These are phyloP conservation scores for Drosophila subquinaria DNA, from an alignment of 2,888 invertebrate genomes.

Conservation along the genomic window DNA sequence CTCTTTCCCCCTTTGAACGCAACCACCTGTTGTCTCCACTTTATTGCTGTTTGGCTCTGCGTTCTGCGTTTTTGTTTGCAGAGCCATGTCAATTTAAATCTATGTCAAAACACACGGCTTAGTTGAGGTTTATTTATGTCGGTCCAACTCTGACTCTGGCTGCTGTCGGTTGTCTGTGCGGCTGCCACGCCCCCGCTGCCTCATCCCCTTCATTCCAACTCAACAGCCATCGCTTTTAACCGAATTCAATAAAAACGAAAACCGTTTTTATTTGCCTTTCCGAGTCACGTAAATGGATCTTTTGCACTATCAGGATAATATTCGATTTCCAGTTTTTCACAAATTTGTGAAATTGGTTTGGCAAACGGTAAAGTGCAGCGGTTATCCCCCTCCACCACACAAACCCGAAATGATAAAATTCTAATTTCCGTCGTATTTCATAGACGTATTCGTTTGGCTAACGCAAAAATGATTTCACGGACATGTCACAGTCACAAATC, in stretches of 20 bases:
- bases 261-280: conserved; percentile 72
- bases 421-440: conserved; percentile 51
- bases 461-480: conserved; percentile 12
- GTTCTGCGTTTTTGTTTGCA: conserved; percentile 65
- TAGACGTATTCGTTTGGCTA: conserved; percentile 21
- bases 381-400: background rate
- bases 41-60: conserved; percentile 1
- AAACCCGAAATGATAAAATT: conserved; percentile 40
- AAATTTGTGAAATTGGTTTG: conserved; percentile 65
- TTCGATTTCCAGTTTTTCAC: conserved; percentile 61
- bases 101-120: conserved; percentile 81
- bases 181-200: conserved; percentile 3
- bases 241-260: conserved; percentile 77
- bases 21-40: background rate
- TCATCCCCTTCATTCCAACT: background rate
- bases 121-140: conserved; percentile 82
- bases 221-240: conserved; percentile 22
- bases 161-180: background rate
- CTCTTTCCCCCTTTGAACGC: background rate
- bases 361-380: conserved; percentile 45
- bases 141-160: conserved; percentile 53
- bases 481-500: conserved; percentile 34
- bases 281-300: conserved; percentile 78
- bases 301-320: conserved; percentile 69
- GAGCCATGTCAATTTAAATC: conserved; percentile 79